Evolutionary conservation across 1,140 invertebrate species (phyloP), one percentile per base, ranked within the genome.

Genomic region (Agrilus planipennis): DNA sequence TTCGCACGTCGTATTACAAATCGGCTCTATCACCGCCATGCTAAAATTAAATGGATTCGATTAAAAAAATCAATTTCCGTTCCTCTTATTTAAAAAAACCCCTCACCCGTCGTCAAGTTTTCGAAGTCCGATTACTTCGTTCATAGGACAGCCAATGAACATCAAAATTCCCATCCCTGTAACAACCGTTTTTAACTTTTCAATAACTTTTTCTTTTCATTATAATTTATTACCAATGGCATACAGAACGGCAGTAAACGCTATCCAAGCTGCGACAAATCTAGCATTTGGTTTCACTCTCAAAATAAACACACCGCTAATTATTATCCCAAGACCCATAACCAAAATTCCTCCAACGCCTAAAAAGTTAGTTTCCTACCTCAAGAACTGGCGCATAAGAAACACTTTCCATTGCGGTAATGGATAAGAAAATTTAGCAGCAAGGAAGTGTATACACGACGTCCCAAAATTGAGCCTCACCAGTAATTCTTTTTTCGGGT

Each of bases 321-420:
- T 76, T 52, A 91, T 82, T 49, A 89, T 89, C 41, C 88, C 88
- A 37, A 63, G 51, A 30, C 88, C 89, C 89, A 93, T 92, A 16
- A 92, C 86, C 34, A 92, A 68, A 50, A 93, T 92, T 44, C 89
- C 89, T 45, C 85, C 87, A 48, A 89, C 75, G 54, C 86, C 85
- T 86, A 64, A 15, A 68, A 66, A n/a, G n/a, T n/a, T n/a, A n/a
- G 3, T 39, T 19, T 7, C 5, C 11, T 11, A 40, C 36, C 15
- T 44, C 5, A 34, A 30, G 22, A 42, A 34, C 10, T 18, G 21
- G 11, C 10, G 20, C 16, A 34, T 16, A 29, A 35, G 20, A n/a
- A n/a, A n/a, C n/a, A n/a, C n/a, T n/a, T n/a, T n/a, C n/a, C n/a
- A n/a, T n/a, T n/a, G n/a, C n/a, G n/a, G n/a, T n/a, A n/a, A n/a